Base-by-base conservation (phyloP, 2,797 vertebrate species). In the Lepilemur septentrionalis region DNA sequence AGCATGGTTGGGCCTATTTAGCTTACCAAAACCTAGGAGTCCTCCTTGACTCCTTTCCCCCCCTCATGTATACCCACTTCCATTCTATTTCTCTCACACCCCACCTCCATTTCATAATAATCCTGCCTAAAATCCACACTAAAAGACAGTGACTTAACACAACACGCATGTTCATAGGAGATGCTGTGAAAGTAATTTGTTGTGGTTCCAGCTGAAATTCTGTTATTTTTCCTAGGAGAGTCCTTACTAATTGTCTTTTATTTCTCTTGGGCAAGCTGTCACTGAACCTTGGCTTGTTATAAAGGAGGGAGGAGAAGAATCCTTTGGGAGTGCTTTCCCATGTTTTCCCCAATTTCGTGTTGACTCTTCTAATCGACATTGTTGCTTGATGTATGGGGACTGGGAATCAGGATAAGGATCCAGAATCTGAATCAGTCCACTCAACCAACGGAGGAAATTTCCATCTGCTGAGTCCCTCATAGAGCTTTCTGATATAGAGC, bases 401-500 rank as follows among this genome's bases (percentile, higher is more conserved):
- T 4, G 5, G 57, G 15, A 22, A 35, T 65, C 13, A n/a, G 67
- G 23, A 18, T 35, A 28, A 25, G 32, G 2, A 8, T 20, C 25
- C 14, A 13, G 46, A 43, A 50, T 52, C 22, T 10, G 25, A 73
- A 14, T 7, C 35, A 23, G 20, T 76, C 1, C 5, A 1, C 30
- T 46, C 52, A 79, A 38, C 17, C n/a, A 9, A 3, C 32, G 17
- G 35, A 67, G 35, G 50, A 55, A 75, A 13, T n/a, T 20, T 4
- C 4, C 4, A 4, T 48, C 30, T 59, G 11, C 30, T 23, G 15
- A 0, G 9, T 38, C 43, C 35, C 41, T 59, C 25, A 7, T 15
- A 6, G 1, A 23, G 38, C 30, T 89, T 6, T 72, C 17, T 7
- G 28, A 35, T 18, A 10, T 0, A 12, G 1, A 20, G 5, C 25